Evolutionary conservation across 2,888 invertebrate genomes (phyloP), one percentile per base, ranked within the genome.

Genomic region (Dolichomitus sp.): DNA sequence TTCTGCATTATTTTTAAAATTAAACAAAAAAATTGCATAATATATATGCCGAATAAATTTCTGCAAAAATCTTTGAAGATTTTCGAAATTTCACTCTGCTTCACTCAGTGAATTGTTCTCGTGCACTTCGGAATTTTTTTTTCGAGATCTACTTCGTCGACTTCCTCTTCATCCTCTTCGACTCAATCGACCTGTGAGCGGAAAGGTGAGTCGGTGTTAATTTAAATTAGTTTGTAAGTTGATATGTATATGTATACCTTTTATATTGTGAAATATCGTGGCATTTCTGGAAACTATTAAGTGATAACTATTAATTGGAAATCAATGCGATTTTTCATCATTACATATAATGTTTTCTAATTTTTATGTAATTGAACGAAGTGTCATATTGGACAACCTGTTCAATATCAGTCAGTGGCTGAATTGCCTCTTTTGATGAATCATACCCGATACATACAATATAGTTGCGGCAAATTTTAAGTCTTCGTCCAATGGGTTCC

Each of bases 391-490:
- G n/a, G n/a, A n/a, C n/a, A n/a, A n/a, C n/a, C n/a, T n/a, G n/a
- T n/a, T n/a, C n/a, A n/a, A n/a, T n/a, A n/a, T n/a, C n/a, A n/a
- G 4, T 33, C 7, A 6, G 33, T 33, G 4, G 33, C 33, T 7
- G 33, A 37, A 37, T 37, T 37, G 9, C 23, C 23, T 37, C 37
- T 9, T 37, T 37, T 37, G 9, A 9, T 9, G 9, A 37, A 37
- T 37, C 37, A 0, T 9, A 7, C 37, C 9, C 37, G 9, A 37
- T 37, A 6, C 37, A 37, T 37, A 37, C 2, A 37, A 9, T 37
- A 37, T 30, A 63, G 23, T n/a, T 59, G n/a, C 66, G 19, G n/a
- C 48, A 45, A 19, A 17, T 72, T 27, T 17, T 73, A 63, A 48
- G 11, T 69, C 65, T 66, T 57, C 45, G 52, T 72, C 42, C 19